Percentiles rank a stretch among this genome's conserved stretches.
These are phyloP conservation scores for Cyprinodon variegatus DNA, from an alignment of 2,113 vertebrate species.

Conservation along the genomic window DNA sequence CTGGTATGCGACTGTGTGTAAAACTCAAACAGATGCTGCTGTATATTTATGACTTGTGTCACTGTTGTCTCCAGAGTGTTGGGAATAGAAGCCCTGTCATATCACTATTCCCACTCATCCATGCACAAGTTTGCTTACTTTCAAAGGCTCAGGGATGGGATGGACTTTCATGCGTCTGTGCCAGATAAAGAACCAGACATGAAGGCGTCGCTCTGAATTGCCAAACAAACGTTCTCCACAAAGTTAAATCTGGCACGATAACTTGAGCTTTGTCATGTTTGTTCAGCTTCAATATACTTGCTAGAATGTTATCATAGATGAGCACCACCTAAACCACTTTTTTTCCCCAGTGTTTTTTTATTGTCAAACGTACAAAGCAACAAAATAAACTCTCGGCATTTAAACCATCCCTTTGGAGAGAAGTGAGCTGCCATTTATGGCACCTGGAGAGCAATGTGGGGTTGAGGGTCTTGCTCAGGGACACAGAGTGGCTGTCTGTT, in stretches of 20 bases:
- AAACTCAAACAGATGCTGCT: constrained; percentile 78
- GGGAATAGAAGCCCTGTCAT: constrained; percentile 51
- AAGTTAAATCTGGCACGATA: not conserved
- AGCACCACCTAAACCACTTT: no score
- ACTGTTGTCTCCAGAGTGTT: constrained; percentile 60
- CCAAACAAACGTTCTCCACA: not conserved
- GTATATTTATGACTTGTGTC: constrained; percentile 80
- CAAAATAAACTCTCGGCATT: no score
- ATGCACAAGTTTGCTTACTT: constrained; percentile 19
- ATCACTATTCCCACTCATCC: constrained; percentile 25
- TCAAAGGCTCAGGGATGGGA: not conserved
- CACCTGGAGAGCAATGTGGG: no score
- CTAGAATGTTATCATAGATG: no score
- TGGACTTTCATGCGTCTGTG: not conserved
- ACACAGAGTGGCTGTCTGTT: no score
- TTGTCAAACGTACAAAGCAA: no score
- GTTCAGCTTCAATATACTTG: no score
- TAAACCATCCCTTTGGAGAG: no score
- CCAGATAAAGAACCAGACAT: not conserved
- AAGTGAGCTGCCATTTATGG: no score
- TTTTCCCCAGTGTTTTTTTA: no score
- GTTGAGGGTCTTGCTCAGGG: no score
- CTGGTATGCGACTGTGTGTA: constrained; percentile 13
- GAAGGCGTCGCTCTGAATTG: not conserved
- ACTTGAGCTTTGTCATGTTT: not conserved